Percentiles rank a stretch among this genome's conserved stretches.
phyloP scores from a whole-genome alignment of 2,797 vertebrate genomes.

The Petrocephalus sullivani region DNA sequence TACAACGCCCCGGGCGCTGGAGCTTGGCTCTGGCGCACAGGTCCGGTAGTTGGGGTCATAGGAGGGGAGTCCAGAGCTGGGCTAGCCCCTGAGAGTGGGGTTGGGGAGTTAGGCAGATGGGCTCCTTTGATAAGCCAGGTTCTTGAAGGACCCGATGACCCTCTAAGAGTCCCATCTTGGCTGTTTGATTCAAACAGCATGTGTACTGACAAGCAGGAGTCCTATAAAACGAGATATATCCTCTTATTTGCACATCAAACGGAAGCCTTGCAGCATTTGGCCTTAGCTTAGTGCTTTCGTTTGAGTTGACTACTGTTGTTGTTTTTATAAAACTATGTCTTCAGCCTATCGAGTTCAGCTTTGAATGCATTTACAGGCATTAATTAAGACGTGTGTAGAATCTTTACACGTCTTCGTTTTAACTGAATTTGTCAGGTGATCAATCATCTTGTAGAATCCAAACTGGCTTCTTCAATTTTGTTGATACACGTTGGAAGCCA shows the following conservation, averaged over 20 bases:
- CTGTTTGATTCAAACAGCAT: constrained; percentile 10
- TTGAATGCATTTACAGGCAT: background rate
- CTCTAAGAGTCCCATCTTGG: background rate
- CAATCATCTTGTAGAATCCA: background rate
- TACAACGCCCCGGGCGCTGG: constrained; percentile 10
- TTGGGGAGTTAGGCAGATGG: constrained; percentile 38
- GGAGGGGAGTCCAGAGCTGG: background rate
- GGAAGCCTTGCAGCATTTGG: background rate
- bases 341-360: background rate
- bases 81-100: background rate
- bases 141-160: background rate
- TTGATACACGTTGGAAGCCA: background rate
- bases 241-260: constrained; percentile 19
- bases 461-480: background rate
- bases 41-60: background rate
- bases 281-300: background rate
- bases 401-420: background rate
- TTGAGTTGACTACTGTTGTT: background rate
- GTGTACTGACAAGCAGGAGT: constrained; percentile 8
- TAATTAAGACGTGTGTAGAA: background rate
- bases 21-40: background rate
- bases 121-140: constrained; percentile 22
- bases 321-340: background rate
- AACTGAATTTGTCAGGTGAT: background rate
- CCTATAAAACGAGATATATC: background rate